Evolutionary conservation across 1,140 invertebrate genomes (phyloP).

Genomic region (Brachystomella parvula): DNA sequence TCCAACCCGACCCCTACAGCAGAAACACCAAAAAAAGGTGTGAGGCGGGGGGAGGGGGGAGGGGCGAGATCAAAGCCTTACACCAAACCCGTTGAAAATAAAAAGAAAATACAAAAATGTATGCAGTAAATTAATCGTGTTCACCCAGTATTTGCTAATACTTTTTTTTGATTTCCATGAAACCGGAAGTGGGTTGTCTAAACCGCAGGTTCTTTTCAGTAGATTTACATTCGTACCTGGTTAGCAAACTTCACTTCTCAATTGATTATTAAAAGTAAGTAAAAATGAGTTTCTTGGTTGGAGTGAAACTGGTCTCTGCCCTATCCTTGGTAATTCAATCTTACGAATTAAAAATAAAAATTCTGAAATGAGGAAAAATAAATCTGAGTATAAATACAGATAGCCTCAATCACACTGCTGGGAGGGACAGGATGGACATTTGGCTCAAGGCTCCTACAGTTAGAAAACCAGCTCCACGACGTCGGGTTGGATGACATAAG

Average conservation of each 20-base stretch:
- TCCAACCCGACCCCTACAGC: no score
- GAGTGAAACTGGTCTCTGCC: neutral
- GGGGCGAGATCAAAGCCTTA: no score
- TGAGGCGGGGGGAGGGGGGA: no score
- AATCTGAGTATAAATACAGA: neutral
- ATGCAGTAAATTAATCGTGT: neutral
- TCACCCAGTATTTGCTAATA: neutral
- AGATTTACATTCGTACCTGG: neutral
- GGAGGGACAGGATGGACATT: neutral
- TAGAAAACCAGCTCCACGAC: neutral
- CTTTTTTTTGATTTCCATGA: neutral
- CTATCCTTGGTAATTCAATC: neutral
- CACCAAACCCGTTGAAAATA: no score
- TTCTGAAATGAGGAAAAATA: neutral
- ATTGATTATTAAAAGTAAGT: neutral
- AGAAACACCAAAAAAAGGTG: no score
- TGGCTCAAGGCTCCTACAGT: neutral
- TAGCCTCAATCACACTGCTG: neutral
- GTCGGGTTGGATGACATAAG: neutral
- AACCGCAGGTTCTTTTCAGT: neutral
- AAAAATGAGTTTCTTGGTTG: neutral
- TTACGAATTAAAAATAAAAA: neutral
- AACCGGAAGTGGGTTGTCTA: neutral
- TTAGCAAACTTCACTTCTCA: neutral
- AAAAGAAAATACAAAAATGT: constrained; percentile 2